These are phyloP conservation scores for Sebastes vulpes DNA, from an alignment of 2,797 vertebrate species.

Conservation along the genomic window DNA sequence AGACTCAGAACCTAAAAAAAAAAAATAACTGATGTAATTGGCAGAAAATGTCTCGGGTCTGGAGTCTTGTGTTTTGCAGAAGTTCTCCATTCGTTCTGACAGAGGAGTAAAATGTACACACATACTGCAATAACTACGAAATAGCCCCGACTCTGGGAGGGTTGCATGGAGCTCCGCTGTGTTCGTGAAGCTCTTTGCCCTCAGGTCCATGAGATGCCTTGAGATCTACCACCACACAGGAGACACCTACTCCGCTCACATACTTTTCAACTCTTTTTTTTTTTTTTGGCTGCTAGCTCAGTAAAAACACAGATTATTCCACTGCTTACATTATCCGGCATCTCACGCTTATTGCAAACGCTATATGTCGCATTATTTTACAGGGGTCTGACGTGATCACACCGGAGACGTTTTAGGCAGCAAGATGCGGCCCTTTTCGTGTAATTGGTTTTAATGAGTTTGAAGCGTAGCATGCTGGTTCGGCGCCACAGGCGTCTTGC, in stretches of 20 bases:
- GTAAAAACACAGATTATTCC: conserved; percentile 9
- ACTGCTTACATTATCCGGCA: conserved; percentile 23
- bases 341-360: not conserved
- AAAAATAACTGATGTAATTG: conserved; percentile 78
- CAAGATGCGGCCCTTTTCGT: not conserved
- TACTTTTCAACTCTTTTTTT: conserved; percentile 4
- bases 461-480: conserved; percentile 7
- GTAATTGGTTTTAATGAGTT: conserved; percentile 49
- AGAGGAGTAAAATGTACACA: conserved; percentile 42
- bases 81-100: conserved; percentile 51
- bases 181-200: conserved; percentile 45
- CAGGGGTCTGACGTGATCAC: not conserved
- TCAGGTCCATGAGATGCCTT: conserved; percentile 40
- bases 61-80: conserved; percentile 51
- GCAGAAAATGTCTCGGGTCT: conserved; percentile 68
- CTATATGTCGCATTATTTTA: not conserved
- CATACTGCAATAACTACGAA: conserved; percentile 68
- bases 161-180: conserved; percentile 17
- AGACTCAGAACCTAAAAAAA: conserved; percentile 58
- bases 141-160: conserved; percentile 39
- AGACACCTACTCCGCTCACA: conserved; percentile 27
- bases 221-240: conserved; percentile 19
- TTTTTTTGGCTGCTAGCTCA: conserved; percentile 25
- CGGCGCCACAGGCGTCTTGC: conserved; percentile 19
- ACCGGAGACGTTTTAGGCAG: conserved; percentile 10